phyloP scores from a whole-genome alignment of 1,140 invertebrate genomes.

The Bombus breviceps region DNA sequence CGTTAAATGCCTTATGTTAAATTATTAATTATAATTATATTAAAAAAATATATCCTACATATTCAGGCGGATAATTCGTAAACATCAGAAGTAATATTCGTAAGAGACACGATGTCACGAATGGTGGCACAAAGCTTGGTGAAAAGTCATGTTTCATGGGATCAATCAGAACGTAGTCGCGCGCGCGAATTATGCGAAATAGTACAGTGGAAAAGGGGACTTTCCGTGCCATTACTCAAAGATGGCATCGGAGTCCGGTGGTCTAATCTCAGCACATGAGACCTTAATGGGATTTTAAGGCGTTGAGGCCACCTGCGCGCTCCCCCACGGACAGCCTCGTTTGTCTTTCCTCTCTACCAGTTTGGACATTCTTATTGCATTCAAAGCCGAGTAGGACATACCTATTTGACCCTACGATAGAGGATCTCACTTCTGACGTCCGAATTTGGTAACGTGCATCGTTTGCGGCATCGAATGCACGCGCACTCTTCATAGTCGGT shows the following conservation, averaged over 20 bases:
- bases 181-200: conserved; percentile 24
- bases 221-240: conserved; percentile 80
- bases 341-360: conserved; percentile 76
- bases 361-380: conserved; percentile 68
- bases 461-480: neutral
- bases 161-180: conserved; percentile 7
- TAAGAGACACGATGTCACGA: neutral
- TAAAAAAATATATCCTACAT: too few species aligned
- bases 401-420: conserved; percentile 36
- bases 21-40: too few species aligned
- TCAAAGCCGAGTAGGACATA: conserved; percentile 51
- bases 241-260: conserved; percentile 77
- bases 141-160: conserved; percentile 25
- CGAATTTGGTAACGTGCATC: conserved; percentile 35
- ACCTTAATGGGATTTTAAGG: conserved; percentile 83
- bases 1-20: too few species aligned
- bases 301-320: conserved; percentile 80
- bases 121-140: neutral
- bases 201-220: conserved; percentile 69
- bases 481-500: conserved; percentile 8
- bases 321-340: conserved; percentile 74
- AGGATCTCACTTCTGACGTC: conserved; percentile 45
- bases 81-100: too few species aligned
- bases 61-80: too few species aligned
- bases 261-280: conserved; percentile 83